Evolutionary conservation across 1,140 invertebrate species (phyloP), one percentile per base, ranked within the genome.

Genomic region (Cydia splendana): DNA sequence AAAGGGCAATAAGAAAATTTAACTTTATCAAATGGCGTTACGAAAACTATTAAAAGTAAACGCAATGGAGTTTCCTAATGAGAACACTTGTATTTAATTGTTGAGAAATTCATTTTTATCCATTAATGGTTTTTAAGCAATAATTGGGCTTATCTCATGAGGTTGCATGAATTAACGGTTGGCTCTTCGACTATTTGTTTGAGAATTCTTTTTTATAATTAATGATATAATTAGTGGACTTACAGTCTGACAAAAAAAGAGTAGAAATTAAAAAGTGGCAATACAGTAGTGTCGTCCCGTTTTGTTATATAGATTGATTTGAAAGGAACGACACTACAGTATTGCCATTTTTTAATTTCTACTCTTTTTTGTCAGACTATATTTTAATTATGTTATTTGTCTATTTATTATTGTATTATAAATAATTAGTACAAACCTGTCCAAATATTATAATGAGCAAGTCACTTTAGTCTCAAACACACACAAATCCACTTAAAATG

Each of bases 11-110:
- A 12, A 62, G 57, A 62, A 24, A 62, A 62, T n/a, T 62, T 18
- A 62, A 62, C 57, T 62, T 62, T 62, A 62, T 62, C 57, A 62
- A 62, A 20, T 62, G n/a, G 57, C 57, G 57, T 62, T 62, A 62
- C 57, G 57, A 62, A 62, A 62, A 62, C 20, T 62, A 18, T 53
- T 53, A 53, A 24, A 62, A 62, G 2, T 12, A 12, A 62, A 62
- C 57, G 20, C 57, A 62, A 62, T 62, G 51, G 24, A 2, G 20
- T 62, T 62, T 62, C 57, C 6, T 62, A 62, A 62, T 62, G 2
- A 24, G 18, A 62, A 24, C 57, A 62, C 18, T 62, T 62, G 57
- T 62, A 20, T 62, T 62, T 62, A 62, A 62, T 62, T 24, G 57
- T 24, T 62, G 57, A 24, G 57, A 62, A 62, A 62, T 62, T 12